These are phyloP conservation scores for Mystacornis crossleyi DNA, from an alignment of 2,113 vertebrate genomes.

Conservation along the genomic window DNA sequence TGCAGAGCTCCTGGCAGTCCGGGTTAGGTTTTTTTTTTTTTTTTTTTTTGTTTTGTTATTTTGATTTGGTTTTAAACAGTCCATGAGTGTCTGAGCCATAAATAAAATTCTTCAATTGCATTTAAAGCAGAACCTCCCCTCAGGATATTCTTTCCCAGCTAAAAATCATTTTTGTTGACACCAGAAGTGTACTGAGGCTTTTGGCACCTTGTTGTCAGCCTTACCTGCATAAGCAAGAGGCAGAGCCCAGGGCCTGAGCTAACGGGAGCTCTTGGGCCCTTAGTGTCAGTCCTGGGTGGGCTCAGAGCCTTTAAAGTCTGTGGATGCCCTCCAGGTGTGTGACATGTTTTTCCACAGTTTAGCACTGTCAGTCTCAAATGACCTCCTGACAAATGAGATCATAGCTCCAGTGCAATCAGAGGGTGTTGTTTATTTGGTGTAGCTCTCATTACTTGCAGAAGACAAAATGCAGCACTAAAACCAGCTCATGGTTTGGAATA, in stretches of 20 bases:
- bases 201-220: background rate
- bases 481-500: slow-evolving; percentile 3
- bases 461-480: background rate
- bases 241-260: background rate
- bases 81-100: background rate
- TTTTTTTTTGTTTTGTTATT: background rate
- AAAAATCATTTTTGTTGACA: background rate
- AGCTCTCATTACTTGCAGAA: background rate
- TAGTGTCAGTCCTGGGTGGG: background rate
- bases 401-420: background rate
- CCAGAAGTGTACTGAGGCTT: background rate
- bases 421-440: background rate
- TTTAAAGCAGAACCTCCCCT: background rate
- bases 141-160: background rate
- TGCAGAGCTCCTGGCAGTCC: background rate
- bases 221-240: background rate
- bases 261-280: background rate
- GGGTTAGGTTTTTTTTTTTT: rapidly evolving
- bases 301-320: background rate
- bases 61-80: background rate
- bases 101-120: background rate
- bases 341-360: background rate
- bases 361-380: background rate
- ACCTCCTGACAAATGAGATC: slow-evolving; percentile 12
- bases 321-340: background rate